A percentile compares a stretch with the other conserved stretches of the same genome.
These are phyloP conservation scores for Syngnathus acus DNA, from an alignment of 2,797 vertebrate species.

Conservation along the genomic window DNA sequence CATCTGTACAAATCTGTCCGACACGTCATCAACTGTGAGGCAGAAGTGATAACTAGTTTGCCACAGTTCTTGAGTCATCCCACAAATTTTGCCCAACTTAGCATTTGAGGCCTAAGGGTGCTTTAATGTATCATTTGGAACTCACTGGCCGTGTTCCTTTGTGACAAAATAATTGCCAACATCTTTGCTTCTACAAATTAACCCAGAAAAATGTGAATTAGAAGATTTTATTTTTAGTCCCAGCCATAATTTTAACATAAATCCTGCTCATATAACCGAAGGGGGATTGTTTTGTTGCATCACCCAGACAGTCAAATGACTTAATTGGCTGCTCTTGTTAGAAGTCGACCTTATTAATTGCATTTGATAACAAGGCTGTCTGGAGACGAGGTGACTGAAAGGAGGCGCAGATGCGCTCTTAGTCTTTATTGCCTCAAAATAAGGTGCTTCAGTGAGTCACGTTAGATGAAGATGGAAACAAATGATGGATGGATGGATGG, in stretches of 20 bases:
- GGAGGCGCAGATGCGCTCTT: neutral
- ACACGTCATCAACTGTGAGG: too few species aligned
- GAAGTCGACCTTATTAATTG: neutral
- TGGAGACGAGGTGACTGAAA: neutral
- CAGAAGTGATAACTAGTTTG: too few species aligned
- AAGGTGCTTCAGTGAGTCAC: too few species aligned
- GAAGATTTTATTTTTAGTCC: neutral
- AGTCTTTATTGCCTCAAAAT: too few species aligned
- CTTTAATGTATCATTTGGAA: too few species aligned
- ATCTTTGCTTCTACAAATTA: neutral
- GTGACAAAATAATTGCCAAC: neutral
- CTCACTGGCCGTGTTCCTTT: neutral
- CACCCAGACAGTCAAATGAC: neutral
- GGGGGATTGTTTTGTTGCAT: neutral
- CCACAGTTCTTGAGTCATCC: too few species aligned
- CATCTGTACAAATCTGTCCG: too few species aligned
- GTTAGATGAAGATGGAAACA: too few species aligned
- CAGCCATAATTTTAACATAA: neutral
- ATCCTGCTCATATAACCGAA: neutral
- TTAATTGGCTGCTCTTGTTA: neutral
- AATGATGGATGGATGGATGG: too few species aligned
- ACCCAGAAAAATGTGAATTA: neutral
- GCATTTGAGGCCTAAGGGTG: too few species aligned
- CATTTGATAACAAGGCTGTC: neutral
- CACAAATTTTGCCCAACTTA: too few species aligned